Conservation (phyloP, 2,113 vertebrate genomes). For the Oxygymnocypris stewartii region DNA sequence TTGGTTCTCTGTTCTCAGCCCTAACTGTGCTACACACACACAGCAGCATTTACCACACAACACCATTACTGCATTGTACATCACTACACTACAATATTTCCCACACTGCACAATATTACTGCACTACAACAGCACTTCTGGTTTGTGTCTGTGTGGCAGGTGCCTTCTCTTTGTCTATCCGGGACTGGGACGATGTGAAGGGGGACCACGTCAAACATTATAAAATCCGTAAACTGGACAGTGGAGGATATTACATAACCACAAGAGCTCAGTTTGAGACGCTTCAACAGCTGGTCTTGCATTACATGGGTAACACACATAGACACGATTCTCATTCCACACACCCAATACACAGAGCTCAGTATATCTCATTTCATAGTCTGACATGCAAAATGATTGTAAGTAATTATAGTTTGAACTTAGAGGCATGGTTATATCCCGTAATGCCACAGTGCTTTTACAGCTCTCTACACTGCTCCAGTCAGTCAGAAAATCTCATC, state of each 20-base stretch:
- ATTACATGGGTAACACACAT: slow-evolving; percentile 88
- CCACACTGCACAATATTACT: background rate
- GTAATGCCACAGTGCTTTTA: background rate
- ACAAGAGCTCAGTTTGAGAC: slow-evolving; percentile 96
- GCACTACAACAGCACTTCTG: background rate
- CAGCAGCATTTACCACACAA: background rate
- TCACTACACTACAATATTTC: background rate
- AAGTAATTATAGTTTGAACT: background rate
- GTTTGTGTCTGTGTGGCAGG: slow-evolving; percentile 70
- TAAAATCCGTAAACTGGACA: slow-evolving; percentile 98
- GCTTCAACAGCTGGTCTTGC: slow-evolving; percentile 93
- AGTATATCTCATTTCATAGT: background rate
- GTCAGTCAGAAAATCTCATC: background rate
- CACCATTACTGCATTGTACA: background rate
- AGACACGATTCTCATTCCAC: background rate
- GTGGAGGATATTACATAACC: slow-evolving; percentile 96
- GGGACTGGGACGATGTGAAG: slow-evolving; percentile 96
- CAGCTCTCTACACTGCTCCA: background rate
- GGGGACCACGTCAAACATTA: slow-evolving; percentile 98
- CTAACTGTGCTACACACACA: background rate
- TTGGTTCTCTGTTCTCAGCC: background rate
- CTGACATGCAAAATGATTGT: slow-evolving; percentile 2
- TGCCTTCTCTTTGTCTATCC: slow-evolving; percentile 96
- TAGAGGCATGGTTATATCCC: background rate
- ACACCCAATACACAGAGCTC: background rate